phyloP scores from a whole-genome alignment of 2,113 vertebrate species.

The Cygnus buccinator region DNA sequence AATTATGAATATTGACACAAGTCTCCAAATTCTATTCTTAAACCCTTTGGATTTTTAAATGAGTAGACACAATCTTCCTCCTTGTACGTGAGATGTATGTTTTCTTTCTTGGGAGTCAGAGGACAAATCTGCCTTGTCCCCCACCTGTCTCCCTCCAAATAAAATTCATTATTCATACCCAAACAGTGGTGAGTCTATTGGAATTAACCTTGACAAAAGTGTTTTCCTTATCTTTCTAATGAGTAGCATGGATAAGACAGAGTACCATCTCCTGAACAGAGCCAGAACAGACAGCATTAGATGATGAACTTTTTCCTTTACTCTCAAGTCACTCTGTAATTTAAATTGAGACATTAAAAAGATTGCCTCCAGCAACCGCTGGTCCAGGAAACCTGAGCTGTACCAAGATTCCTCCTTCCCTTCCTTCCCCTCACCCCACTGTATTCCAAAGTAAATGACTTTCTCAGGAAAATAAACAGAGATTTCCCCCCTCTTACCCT shows the following conservation, averaged over 20 bases:
- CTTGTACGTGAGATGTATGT: conserved; percentile 46
- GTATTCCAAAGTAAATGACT: conserved; percentile 66
- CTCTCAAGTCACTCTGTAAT: conserved; percentile 33
- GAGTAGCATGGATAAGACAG: conserved; percentile 18
- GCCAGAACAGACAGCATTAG: conserved; percentile 25
- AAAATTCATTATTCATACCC: conserved; percentile 63
- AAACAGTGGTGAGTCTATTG: conserved; percentile 64
- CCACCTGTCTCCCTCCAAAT: conserved; percentile 30
- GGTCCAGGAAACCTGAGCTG: conserved; percentile 44
- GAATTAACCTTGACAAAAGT: conserved; percentile 60
- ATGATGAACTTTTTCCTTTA: conserved; percentile 59
- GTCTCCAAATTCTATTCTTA: conserved; percentile 51
- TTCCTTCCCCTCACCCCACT: background rate
- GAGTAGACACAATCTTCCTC: background rate
- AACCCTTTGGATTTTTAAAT: conserved; percentile 50
- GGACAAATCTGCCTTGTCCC: conserved; percentile 39
- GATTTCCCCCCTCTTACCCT: conserved; percentile 18
- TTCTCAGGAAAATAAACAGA: conserved; percentile 69
- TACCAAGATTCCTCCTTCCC: conserved; percentile 36
- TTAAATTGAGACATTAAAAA: conserved; percentile 47
- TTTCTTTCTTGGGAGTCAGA: conserved; percentile 54
- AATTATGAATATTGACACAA: conserved; percentile 60
- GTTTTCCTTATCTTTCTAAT: conserved; percentile 60
- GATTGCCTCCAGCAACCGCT: conserved; percentile 32
- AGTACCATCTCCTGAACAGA: conserved; percentile 27